A percentile compares a stretch with the other conserved stretches of the same genome.
Evolutionary conservation across 2,888 invertebrate species (phyloP).

Genomic region (Zaprionus obscuricornis): DNA sequence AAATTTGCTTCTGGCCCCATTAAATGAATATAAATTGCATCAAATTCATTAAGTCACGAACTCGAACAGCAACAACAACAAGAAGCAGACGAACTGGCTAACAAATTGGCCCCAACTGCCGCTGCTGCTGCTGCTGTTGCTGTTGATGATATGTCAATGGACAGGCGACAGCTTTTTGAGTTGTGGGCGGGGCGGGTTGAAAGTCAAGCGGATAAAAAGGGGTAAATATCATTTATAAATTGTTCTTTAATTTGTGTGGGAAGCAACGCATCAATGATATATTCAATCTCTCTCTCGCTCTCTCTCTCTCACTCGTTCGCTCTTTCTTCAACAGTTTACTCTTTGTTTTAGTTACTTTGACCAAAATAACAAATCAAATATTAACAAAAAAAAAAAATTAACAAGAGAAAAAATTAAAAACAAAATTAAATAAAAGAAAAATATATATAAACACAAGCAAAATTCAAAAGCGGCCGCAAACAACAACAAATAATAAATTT

Average conservation of each 20-base stretch:
- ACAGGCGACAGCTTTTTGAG: slow-evolving; percentile 24
- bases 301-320: neutral
- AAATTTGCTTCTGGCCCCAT: slow-evolving; percentile 61
- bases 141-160: slow-evolving; percentile 42
- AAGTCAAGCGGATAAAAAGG: neutral
- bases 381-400: slow-evolving; percentile 1
- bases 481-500: slow-evolving; percentile 64
- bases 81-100: slow-evolving; percentile 26
- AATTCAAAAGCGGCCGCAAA: slow-evolving; percentile 24
- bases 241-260: slow-evolving; percentile 75
- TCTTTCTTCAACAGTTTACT: too few species aligned
- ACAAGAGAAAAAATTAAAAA: slow-evolving; percentile 11
- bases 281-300: neutral
- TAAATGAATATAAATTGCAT: slow-evolving; percentile 66
- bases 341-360: too few species aligned
- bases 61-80: neutral
- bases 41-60: slow-evolving; percentile 45
- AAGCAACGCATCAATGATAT: slow-evolving; percentile 50
- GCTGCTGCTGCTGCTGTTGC: slow-evolving; percentile 4
- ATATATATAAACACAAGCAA: neutral
- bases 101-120: slow-evolving; percentile 45
- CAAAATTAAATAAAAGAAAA: slow-evolving; percentile 19
- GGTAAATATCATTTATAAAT: slow-evolving; percentile 71
- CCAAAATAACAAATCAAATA: neutral
- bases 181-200: neutral